phyloP scores from a whole-genome alignment of 2,888 invertebrate species.

The Rotaria magnacalcarata region DNA sequence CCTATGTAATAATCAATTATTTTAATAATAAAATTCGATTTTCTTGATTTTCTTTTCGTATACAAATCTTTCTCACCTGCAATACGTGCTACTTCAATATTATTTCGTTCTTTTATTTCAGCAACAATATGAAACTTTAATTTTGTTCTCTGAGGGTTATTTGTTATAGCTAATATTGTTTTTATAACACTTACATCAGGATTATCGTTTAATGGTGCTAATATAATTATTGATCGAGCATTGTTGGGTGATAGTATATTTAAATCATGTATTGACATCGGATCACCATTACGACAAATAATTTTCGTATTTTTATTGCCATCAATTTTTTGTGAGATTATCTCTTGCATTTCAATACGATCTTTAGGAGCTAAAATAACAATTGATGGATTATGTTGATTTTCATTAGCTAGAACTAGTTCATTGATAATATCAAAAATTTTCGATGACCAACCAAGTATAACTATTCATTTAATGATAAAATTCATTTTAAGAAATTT shows the following conservation, averaged over 20 bases:
- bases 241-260: neutral
- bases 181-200: neutral
- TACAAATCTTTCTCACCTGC: neutral
- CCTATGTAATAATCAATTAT: neutral
- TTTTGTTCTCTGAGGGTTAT: slow-evolving; percentile 8
- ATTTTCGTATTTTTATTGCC: neutral
- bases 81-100: slow-evolving; percentile 28
- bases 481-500: no score
- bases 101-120: slow-evolving; percentile 16
- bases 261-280: neutral
- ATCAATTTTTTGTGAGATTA: neutral
- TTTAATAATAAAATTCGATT: no score
- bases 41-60: no score
- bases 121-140: slow-evolving; percentile 11
- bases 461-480: neutral
- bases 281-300: slow-evolving; percentile 31
- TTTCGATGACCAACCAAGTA: slow-evolving; percentile 28
- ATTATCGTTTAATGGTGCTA: neutral
- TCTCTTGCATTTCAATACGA: slow-evolving; percentile 34
- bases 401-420: slow-evolving; percentile 9
- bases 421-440: neutral
- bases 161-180: slow-evolving; percentile 24
- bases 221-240: slow-evolving; percentile 7
- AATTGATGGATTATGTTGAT: neutral
- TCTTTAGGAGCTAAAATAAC: neutral